A percentile compares a stretch with the other conserved stretches of the same genome.
Conservation (phyloP, 2,888 invertebrate genomes). For the Chloromyia formosa region DNA sequence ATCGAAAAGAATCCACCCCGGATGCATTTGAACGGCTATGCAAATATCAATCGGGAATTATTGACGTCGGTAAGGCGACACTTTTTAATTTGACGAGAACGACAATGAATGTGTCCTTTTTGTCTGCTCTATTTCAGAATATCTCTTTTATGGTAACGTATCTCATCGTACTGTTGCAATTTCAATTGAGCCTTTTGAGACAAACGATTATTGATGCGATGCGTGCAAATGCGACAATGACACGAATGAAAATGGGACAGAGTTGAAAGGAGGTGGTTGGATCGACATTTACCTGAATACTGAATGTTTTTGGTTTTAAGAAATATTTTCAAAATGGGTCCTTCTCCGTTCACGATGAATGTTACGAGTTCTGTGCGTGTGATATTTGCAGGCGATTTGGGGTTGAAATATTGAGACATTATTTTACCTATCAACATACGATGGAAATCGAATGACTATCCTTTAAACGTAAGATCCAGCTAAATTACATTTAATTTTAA, state of each 20-base stretch:
- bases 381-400: too few relatives aligned
- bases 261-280: not conserved
- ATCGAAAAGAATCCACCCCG: slow-evolving; percentile 79
- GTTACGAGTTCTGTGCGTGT: too few relatives aligned
- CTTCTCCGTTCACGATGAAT: too few relatives aligned
- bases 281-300: too few relatives aligned
- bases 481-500: too few relatives aligned
- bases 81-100: not conserved
- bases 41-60: slow-evolving; percentile 74
- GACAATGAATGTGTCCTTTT: not conserved
- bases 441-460: too few relatives aligned
- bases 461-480: too few relatives aligned
- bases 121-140: slow-evolving; percentile 65
- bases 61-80: slow-evolving; percentile 70
- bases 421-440: too few relatives aligned
- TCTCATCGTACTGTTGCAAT: slow-evolving; percentile 77
- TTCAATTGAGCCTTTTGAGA: slow-evolving; percentile 67
- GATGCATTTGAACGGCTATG: slow-evolving; percentile 79
- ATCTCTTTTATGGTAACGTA: slow-evolving; percentile 78
- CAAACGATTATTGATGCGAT: slow-evolving; percentile 19
- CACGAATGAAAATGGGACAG: not conserved
- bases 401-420: too few relatives aligned
- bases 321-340: too few relatives aligned
- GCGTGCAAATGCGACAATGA: slow-evolving; percentile 16
- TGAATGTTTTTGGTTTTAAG: too few relatives aligned